Evolutionary conservation across 2,797 vertebrate species (phyloP).

Genomic region (Enteromius radiatus): DNA sequence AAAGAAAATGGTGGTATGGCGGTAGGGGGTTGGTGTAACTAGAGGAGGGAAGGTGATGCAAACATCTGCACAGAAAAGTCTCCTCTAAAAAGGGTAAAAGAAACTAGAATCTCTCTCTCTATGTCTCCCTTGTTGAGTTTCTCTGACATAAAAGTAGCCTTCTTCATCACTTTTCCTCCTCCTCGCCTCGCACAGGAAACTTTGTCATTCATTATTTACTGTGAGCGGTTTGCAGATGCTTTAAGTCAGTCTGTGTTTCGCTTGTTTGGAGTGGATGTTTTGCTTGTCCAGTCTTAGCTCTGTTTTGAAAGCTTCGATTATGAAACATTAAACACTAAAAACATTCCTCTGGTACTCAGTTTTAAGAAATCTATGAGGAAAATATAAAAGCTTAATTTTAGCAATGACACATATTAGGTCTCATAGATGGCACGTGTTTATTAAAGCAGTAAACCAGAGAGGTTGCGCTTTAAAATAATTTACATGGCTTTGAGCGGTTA

Average conservation of each 20-base stretch:
- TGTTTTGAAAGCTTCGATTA: constrained; percentile 25
- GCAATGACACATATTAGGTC: neutral
- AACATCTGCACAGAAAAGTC: constrained; percentile 61
- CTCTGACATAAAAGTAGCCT: constrained; percentile 38
- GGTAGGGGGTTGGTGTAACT: constrained; percentile 39
- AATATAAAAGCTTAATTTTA: neutral
- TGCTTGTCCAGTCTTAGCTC: constrained; percentile 14
- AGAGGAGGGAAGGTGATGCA: constrained; percentile 56
- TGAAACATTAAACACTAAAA: constrained; percentile 30
- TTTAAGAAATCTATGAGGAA: neutral
- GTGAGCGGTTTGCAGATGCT: constrained; percentile 25
- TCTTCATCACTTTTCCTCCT: constrained; percentile 33
- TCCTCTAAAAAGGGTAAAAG: constrained; percentile 61
- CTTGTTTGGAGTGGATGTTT: constrained; percentile 10
- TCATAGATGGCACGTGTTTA: neutral
- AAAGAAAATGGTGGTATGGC: neutral
- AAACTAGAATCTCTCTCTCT: constrained; percentile 49
- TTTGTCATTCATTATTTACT: constrained; percentile 61
- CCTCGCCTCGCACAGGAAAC: constrained; percentile 35
- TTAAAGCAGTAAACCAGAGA: constrained; percentile 1
- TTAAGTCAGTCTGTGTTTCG: constrained; percentile 31
- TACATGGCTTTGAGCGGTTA: neutral
- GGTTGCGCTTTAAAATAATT: neutral
- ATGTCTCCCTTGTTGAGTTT: constrained; percentile 20
- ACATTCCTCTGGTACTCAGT: neutral